Conservation (phyloP, 2,797 vertebrate species). For the Danio choprae region DNA sequence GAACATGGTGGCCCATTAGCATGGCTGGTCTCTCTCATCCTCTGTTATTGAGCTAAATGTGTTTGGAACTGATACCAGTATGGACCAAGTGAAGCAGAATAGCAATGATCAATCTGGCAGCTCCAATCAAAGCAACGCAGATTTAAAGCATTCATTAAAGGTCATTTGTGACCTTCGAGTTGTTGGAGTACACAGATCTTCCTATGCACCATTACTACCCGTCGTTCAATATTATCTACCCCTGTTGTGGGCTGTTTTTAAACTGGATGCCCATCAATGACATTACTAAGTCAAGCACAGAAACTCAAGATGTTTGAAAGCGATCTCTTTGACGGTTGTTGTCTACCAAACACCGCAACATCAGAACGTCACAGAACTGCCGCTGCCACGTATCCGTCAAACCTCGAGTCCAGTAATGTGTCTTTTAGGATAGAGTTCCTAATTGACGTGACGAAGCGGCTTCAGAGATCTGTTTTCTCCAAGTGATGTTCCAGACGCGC, state of each 20-base stretch:
- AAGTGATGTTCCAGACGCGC: constrained; percentile 48
- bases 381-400: constrained; percentile 34
- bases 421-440: constrained; percentile 55
- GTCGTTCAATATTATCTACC: background rate
- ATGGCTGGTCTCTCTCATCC: constrained; percentile 51
- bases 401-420: constrained; percentile 18
- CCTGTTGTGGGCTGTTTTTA: constrained; percentile 5
- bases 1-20: constrained; percentile 31
- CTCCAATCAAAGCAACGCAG: constrained; percentile 20
- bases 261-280: constrained; percentile 11
- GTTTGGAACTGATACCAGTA: constrained; percentile 55
- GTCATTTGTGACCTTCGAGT: constrained; percentile 13
- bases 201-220: background rate
- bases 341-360: constrained; percentile 22
- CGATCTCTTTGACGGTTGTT: constrained; percentile 10
- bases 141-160: constrained; percentile 22
- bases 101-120: constrained; percentile 47
- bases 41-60: constrained; percentile 59
- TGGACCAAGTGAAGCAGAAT: constrained; percentile 51
- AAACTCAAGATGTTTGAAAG: constrained; percentile 29
- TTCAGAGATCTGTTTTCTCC: constrained; percentile 44
- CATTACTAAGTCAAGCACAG: constrained; percentile 9
- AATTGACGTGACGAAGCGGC: constrained; percentile 55
- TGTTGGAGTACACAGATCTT: constrained; percentile 1
- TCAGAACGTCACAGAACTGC: background rate